Base-by-base conservation (phyloP, 2,888 invertebrate species). In the Mimachlamys varia region DNA sequence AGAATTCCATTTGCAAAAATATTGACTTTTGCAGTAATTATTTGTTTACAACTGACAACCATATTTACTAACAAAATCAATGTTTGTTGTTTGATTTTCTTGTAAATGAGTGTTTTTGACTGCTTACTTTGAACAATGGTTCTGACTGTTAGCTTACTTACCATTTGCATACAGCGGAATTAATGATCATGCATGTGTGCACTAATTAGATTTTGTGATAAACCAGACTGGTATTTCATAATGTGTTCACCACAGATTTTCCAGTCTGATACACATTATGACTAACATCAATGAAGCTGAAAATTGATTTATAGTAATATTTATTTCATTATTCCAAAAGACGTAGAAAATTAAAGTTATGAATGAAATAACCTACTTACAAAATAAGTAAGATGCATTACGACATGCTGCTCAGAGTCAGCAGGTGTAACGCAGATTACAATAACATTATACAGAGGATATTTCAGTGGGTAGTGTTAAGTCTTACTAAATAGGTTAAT, bases 311-410 rank as follows among this genome's bases (percentile, higher is more conserved):
- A 58, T n/a, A 58, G 15, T 44, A 44, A 44, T 44, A 7, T 19
- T 58, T n/a, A 22, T 22, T 19, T n/a, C 15, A 19, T n/a, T 58
- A 58, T 58, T 76, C 27, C 62, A 76, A 76, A 33, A 33, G 27
- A 27, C 33, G 22, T 76, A 44, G 13, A 27, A 76, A 62, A 17
- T 62, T 5, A 22, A 62, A 62, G 33, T 76, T 15, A 76, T 27
- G 7, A 27, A 76, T 76, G 76, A 76, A 76, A 76, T 76, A 76
- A 76, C 76, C 76, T 76, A 33, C 76, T 76, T 76, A 76, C 15
- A 76, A 33, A 76, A 7, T 76, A 33, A 76, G 7, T 44, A 44
- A 7, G 44, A 33, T 76, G 12, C 53, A 53, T 33, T 7, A 76
- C 1, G 58, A 19, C 15, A 44, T 44, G 44, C 44, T 7, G 44